Percentiles rank a stretch among this genome's conserved stretches.
phyloP scores from a whole-genome alignment of 2,797 vertebrate species.

The Myoxocephalus aenaeus region DNA sequence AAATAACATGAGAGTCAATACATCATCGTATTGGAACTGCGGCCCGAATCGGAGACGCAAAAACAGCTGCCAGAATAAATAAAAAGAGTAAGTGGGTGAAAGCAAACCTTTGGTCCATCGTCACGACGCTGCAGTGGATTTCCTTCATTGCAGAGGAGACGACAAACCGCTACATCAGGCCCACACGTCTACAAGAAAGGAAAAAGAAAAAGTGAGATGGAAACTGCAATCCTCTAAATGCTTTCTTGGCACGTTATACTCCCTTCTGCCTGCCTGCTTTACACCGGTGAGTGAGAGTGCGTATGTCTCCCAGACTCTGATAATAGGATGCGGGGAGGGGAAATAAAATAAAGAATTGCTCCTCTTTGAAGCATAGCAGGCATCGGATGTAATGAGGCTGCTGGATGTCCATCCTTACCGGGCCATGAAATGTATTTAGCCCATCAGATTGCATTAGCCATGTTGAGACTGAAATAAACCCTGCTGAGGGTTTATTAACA shows the following conservation, averaged over 20 bases:
- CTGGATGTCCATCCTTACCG: conserved; percentile 31
- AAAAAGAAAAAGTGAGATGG: conserved; percentile 51
- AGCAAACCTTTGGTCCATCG: conserved; percentile 71
- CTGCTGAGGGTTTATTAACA: conserved; percentile 20
- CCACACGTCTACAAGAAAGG: conserved; percentile 42
- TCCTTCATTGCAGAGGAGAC: conserved; percentile 51
- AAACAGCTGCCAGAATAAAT: conserved; percentile 23
- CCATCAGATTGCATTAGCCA: conserved; percentile 40
- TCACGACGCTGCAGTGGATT: conserved; percentile 23
- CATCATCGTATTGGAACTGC: neutral
- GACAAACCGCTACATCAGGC: conserved; percentile 55
- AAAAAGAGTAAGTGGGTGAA: conserved; percentile 30
- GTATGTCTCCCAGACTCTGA: conserved; percentile 38
- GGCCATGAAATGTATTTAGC: conserved; percentile 35
- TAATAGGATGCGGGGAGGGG: conserved; percentile 30
- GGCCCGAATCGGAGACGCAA: neutral
- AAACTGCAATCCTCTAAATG: conserved; percentile 65
- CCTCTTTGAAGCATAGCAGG: conserved; percentile 5
- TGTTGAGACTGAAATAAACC: conserved; percentile 43
- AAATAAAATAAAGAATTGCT: neutral
- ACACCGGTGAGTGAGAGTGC: conserved; percentile 8
- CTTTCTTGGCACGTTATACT: conserved; percentile 47
- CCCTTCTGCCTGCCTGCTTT: conserved; percentile 12
- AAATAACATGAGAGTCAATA: neutral
- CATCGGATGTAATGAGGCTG: conserved; percentile 42